Evolutionary conservation across 2,797 vertebrate genomes (phyloP).

Genomic region (Anguilla anguilla): DNA sequence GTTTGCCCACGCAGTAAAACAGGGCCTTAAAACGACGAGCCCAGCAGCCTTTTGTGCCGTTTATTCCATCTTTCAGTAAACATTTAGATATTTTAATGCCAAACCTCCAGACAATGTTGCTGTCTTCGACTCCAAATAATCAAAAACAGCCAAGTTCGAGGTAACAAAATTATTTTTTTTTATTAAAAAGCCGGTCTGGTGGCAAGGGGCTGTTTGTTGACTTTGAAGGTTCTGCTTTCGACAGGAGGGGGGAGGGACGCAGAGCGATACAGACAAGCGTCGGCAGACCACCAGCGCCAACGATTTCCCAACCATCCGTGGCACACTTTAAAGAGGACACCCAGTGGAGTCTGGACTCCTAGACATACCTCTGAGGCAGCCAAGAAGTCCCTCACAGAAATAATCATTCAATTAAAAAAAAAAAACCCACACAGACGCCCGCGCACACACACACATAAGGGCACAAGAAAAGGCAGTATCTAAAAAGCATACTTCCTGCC

Average conservation of each 20-base stretch:
- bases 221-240: background rate
- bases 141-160: background rate
- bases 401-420: slow-evolving; percentile 66
- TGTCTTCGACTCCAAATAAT: background rate
- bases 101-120: background rate
- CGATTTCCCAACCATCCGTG: background rate
- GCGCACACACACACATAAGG: slow-evolving; percentile 16
- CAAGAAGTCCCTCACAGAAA: slow-evolving; percentile 51
- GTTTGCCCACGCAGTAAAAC: background rate
- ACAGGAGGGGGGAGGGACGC: too few relatives aligned
- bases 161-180: background rate
- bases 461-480: slow-evolving; percentile 63
- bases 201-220: background rate
- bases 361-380: slow-evolving; percentile 41
- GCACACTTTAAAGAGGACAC: background rate
- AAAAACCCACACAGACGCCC: slow-evolving; percentile 34
- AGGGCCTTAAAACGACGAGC: background rate
- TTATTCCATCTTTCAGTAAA: background rate
- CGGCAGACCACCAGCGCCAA: background rate
- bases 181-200: background rate
- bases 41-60: background rate
- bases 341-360: slow-evolving; percentile 28
- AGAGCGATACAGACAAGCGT: background rate
- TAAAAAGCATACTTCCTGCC: slow-evolving; percentile 61
- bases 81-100: background rate